Evolutionary conservation across 2,797 vertebrate species (phyloP).

Genomic region (Salarias fasciatus): DNA sequence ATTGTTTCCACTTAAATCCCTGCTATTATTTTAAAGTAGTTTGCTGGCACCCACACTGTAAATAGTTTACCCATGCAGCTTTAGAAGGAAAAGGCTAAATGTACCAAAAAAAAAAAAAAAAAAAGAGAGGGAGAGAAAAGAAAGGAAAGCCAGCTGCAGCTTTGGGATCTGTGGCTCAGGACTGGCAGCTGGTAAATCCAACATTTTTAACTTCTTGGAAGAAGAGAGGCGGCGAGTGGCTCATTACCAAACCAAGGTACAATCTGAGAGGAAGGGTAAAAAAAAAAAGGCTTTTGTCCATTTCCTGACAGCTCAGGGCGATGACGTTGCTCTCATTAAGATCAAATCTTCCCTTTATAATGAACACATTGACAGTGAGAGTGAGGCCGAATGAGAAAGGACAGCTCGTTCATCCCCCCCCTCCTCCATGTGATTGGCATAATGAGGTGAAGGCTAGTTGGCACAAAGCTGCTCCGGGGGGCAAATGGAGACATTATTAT

Average conservation of each 20-base stretch:
- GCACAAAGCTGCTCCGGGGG: constrained; percentile 74
- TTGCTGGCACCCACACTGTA: constrained; percentile 43
- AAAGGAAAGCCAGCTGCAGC: constrained; percentile 51
- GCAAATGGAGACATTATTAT: constrained; percentile 84
- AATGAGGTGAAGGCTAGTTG: constrained; percentile 83
- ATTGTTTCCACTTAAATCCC: constrained; percentile 49
- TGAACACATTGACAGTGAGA: constrained; percentile 52
- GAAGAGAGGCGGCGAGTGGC: constrained; percentile 30
- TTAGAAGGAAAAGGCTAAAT: constrained; percentile 17
- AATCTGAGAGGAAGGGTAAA: background rate
- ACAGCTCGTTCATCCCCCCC: constrained; percentile 59
- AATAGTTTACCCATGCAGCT: constrained; percentile 51
- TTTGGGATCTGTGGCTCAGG: constrained; percentile 36
- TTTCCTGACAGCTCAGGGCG: constrained; percentile 24
- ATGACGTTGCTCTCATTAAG: constrained; percentile 51
- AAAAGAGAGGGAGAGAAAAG: too few relatives aligned
- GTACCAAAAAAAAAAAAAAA: too few relatives aligned
- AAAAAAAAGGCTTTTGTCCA: constrained; percentile 8
- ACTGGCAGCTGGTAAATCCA: constrained; percentile 44
- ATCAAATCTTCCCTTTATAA: constrained; percentile 52
- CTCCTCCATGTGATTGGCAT: constrained; percentile 76
- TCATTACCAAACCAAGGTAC: constrained; percentile 41
- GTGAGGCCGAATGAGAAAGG: constrained; percentile 45
- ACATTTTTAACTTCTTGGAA: constrained; percentile 60
- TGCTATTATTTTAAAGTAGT: constrained; percentile 58